Evolutionary conservation across 2,888 invertebrate genomes (phyloP), one percentile per base, ranked within the genome.

Genomic region (Lasioglossum zephyrum): DNA sequence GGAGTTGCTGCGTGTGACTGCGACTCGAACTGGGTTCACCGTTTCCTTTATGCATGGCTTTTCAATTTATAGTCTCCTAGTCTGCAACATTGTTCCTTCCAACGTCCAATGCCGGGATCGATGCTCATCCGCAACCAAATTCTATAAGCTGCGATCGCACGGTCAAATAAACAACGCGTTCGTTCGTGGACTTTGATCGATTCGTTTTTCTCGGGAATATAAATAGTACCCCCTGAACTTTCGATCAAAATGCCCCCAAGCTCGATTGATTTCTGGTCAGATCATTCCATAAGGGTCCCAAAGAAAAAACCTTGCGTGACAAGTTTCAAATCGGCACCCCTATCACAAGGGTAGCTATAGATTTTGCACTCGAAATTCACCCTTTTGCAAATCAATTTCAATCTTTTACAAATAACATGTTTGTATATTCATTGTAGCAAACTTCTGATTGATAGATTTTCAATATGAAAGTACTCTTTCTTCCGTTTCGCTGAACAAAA

Each of bases 21-120:
- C 53, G 70, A 60, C 69, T 73, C 9, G 9, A 66, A 60, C 69
- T 73, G 76, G 39, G 49, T 57, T 26, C 44, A 57, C 73, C 73
- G 84, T 79, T 79, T 84, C 84, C 72, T 84, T 57, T 75, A 31
- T 84, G 69, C 79, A 72, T 84, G 78, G 76, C 74, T 82, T 86
- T 79, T 79, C 75, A 75, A 83, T 74, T 53, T 77, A 79, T 63
- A 63, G 31, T 63, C 63, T 31, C 31, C 63, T 63, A 63, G 63
- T 66, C 66, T 66, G 9, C 31, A 88, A 86, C 84, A 80, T 87
- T 88, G 91, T 89, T 88, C 81, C 86, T 87, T 87, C 86, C 88
- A 90, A 91, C 92, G 92, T 92, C 86, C 89, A 90, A 91, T 91
- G 91, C 92, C 89, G 92, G 91, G 91, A 88, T 91, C 82, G 89